Base-by-base conservation (phyloP, 1,140 invertebrate species). In the Drosophila subobscura region DNA sequence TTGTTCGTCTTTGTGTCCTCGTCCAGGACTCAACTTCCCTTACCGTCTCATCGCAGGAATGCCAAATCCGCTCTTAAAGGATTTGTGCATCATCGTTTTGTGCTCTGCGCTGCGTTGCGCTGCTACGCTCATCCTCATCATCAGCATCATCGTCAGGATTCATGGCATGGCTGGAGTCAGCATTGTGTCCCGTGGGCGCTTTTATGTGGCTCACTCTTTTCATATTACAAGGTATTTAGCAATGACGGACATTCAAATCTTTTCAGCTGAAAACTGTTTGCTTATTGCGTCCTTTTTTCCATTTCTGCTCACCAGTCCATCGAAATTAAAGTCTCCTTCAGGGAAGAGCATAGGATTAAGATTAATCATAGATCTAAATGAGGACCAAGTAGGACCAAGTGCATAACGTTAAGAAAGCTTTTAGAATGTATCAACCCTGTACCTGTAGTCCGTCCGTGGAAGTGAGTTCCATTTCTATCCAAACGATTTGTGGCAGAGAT, bases 81-180 rank as follows among this genome's bases (percentile, higher is more conserved):
- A 81, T 81, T 80, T 80, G 54, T 72, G 55, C 77, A 76, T 76
- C 77, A 79, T 79, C 77, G 75, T 75, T 75, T 66, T 74, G 71
- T 66, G 54, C 71, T 54, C 63, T 55, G 47, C 58, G 47, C 67
- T 66, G 54, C 71, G 64, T 53, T 55, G 47, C 58, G 47, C 67
- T 71, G 71, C 70, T 25, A 23, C 42, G 45, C 66, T 67, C 23
- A 64, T 29, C 63, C 23, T 47, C 55, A 16, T 7, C 29, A 64
- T 53, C 64, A 67, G 61, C 67, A 47, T 33, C 37, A 52, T 42
- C 66, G 29, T 67, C 71, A 57, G 61, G 61, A 76, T 73, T 73
- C 16, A 20, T 20, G 16, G 16, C 29, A 33, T 33, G 33, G 33
- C 33, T 33, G 40, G 66, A 64, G 64, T 68, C 70, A 66, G 72